Percentiles rank a stretch among this genome's conserved stretches.
Conservation (phyloP, 1,140 invertebrate species). For the Chelonus insularis region DNA sequence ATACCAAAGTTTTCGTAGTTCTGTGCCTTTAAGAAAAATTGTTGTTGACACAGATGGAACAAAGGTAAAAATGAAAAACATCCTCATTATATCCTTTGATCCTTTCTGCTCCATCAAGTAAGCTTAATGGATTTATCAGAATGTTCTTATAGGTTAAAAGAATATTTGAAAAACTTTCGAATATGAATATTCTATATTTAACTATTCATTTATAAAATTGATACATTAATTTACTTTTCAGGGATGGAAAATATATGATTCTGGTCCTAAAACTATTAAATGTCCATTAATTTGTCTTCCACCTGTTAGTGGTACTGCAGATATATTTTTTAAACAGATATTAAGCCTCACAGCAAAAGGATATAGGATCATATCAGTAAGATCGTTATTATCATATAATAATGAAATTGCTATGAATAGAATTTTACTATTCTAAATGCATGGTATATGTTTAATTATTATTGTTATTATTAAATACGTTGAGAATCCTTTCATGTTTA, state of each 20-base stretch:
- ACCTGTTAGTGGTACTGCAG: slow-evolving; percentile 86
- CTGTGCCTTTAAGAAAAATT: slow-evolving; percentile 78
- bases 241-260: slow-evolving; percentile 88
- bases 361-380: slow-evolving; percentile 80
- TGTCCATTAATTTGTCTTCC: slow-evolving; percentile 84
- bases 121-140: no score
- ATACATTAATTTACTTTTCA: slow-evolving; percentile 55
- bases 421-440: no score
- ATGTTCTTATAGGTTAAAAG: neutral
- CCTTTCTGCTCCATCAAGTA: no score
- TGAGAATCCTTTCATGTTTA: no score
- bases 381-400: slow-evolving; percentile 35
- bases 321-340: slow-evolving; percentile 86
- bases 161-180: slow-evolving; percentile 2
- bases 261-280: slow-evolving; percentile 77
- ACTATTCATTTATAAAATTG: no score
- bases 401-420: neutral
- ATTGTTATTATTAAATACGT: no score
- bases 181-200: no score
- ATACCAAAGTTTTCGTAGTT: slow-evolving; percentile 84
- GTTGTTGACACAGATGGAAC: slow-evolving; percentile 77
- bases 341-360: slow-evolving; percentile 77
- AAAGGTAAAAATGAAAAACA: no score
- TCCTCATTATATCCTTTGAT: no score
- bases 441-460: no score